phyloP scores from a whole-genome alignment of 2,888 invertebrate genomes.

The Magallana nippona region DNA sequence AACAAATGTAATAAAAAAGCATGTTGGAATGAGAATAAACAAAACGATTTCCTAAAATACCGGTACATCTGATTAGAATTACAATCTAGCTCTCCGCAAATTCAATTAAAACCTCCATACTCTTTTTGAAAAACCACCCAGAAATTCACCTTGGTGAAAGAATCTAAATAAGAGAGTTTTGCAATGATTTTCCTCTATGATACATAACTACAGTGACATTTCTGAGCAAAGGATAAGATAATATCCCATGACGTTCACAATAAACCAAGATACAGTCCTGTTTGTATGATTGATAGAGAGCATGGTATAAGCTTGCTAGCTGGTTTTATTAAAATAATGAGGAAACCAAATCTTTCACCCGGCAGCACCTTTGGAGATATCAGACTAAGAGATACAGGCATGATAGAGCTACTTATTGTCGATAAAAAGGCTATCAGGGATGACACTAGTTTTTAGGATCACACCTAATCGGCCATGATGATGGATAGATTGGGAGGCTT shows the following conservation, averaged over 20 bases:
- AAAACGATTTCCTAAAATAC: constrained; percentile 24
- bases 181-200: neutral
- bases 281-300: constrained; percentile 9
- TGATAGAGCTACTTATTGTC: constrained; percentile 17
- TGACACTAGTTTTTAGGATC: neutral
- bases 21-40: neutral
- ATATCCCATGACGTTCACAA: neutral
- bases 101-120: neutral
- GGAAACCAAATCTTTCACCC: neutral
- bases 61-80: neutral
- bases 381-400: neutral
- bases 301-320: neutral
- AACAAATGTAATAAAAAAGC: neutral
- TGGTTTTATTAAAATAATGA: neutral
- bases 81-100: constrained; percentile 15
- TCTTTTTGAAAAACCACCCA: constrained; percentile 16
- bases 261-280: constrained; percentile 14
- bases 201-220: constrained; percentile 1
- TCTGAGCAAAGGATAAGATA: constrained; percentile 7
- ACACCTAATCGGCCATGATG: constrained; percentile 2
- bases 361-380: constrained; percentile 12
- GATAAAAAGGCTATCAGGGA: constrained; percentile 23
- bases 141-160: neutral
- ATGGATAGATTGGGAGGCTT: constrained; percentile 19
- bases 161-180: neutral